Conservation (phyloP, 2,113 vertebrate genomes). For the Rhynchomys soricoides region DNA sequence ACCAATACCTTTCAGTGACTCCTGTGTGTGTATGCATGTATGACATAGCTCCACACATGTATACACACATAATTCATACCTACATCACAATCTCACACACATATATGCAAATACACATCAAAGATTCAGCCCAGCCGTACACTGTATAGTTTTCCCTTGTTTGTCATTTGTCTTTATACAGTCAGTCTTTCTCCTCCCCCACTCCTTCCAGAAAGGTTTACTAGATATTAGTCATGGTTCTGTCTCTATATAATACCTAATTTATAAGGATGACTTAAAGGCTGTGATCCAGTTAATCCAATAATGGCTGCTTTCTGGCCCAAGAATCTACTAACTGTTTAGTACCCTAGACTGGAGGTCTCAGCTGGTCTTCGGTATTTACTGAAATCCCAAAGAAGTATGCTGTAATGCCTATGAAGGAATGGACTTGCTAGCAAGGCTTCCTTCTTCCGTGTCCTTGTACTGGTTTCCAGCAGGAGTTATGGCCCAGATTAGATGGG, state of each 20-base stretch:
- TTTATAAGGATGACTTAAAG: too few species aligned
- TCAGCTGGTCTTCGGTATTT: not conserved
- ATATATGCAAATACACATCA: not conserved
- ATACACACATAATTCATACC: not conserved
- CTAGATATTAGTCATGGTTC: not conserved
- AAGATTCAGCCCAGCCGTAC: not conserved
- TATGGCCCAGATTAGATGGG: not conserved
- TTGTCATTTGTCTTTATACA: conserved; percentile 7
- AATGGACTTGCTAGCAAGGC: not conserved
- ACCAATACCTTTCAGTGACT: not conserved
- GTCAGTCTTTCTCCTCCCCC: not conserved
- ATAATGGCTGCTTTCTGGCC: too few species aligned
- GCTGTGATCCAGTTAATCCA: too few species aligned
- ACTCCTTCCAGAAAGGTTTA: not conserved
- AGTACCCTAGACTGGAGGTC: too few species aligned
- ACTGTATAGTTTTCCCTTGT: not conserved
- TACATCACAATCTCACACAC: not conserved
- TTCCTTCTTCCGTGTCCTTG: not conserved
- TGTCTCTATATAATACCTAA: too few species aligned
- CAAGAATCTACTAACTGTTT: too few species aligned
- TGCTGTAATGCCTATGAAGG: not conserved
- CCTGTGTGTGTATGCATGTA: not conserved
- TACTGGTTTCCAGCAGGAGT: not conserved
- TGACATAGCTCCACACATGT: not conserved
- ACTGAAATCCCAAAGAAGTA: not conserved